phyloP scores from a whole-genome alignment of 1,140 invertebrate species.

The Cylas formicarius region DNA sequence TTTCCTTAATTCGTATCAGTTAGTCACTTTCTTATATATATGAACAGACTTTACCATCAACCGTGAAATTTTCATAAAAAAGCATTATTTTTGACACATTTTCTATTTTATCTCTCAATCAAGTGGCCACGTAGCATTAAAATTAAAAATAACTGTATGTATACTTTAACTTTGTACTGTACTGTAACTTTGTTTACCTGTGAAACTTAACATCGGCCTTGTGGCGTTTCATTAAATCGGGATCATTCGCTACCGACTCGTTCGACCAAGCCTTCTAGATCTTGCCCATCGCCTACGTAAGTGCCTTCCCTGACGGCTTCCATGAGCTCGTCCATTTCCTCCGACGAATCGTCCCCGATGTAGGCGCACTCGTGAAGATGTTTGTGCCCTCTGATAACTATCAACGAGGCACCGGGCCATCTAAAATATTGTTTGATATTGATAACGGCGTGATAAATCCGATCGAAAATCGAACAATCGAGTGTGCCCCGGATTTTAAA shows the following conservation, averaged over 20 bases:
- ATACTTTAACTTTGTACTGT: no score
- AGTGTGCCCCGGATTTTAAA: no score
- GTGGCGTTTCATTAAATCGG: conserved; percentile 44
- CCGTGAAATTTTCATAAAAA: no score
- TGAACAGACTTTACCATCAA: no score
- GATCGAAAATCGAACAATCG: no score
- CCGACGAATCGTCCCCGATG: conserved; percentile 69
- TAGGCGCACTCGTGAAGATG: conserved; percentile 72
- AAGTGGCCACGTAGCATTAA: no score
- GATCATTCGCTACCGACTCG: conserved; percentile 40
- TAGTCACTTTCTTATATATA: no score
- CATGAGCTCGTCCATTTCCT: conserved; percentile 58
- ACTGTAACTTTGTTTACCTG: conserved; percentile 25
- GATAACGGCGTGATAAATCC: no score
- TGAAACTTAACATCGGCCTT: conserved; percentile 42
- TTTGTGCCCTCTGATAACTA: conserved; percentile 67
- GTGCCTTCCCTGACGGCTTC: conserved; percentile 42
- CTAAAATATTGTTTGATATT: no score
- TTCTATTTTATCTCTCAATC: no score
- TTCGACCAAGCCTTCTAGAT: conserved; percentile 15
- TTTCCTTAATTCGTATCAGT: no score
- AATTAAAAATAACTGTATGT: conserved; percentile 4
- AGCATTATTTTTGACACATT: no score
- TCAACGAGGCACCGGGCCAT: conserved; percentile 65
- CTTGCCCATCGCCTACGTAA: conserved; percentile 23